Evolutionary conservation across 64 coral and sea anemone genomes (phyloP), one percentile per base, ranked within the genome.

Genomic region (Pocillopora damicornis): DNA sequence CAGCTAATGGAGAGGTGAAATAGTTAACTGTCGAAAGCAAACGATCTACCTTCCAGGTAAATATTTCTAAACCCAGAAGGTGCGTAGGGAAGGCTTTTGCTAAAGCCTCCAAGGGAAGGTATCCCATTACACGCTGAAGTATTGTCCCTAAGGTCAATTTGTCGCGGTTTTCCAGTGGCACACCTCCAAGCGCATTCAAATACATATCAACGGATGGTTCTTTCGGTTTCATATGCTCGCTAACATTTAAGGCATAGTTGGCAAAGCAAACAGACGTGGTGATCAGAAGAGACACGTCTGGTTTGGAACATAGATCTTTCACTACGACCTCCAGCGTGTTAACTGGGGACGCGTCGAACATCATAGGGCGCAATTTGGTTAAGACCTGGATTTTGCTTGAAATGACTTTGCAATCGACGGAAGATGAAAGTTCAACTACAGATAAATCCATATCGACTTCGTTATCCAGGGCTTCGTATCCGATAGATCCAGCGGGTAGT

Each of bases 31-130:
- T 62, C 58, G 79, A 81, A 4, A 81, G 45, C 14, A 11, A 22
- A 58, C 79, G 79, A 81, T 81, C 79, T 61, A 81, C 59, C 25
- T 81, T 81, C 79, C 79, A 81, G 26, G 79, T 61, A 37, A 81
- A 20, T 62, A 81, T 81, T 8, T 81, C 62, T 20, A 25, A 14
- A 23, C 13, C 58, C 45, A 81, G 34, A 11, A 81, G 79, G n/a
- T 62, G 57, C 10, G 79, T 56, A 34, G 42, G 79, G 17, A 81
- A 37, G 58, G 58, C 60, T 1, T 81, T 62, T 65, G 79, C 60
- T 59, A 81, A 81, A 26, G 79, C 59, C 37, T 81, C 79, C 13
- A 81, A 59, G 18, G 79, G 79, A 30, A 81, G 79, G 17, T 15
- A 59, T 9, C 79, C 79, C 59, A 61, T 61, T 81, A 81, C 79